Conservation (phyloP, 2,113 vertebrate genomes). For the Campylomormyrus numenius region DNA sequence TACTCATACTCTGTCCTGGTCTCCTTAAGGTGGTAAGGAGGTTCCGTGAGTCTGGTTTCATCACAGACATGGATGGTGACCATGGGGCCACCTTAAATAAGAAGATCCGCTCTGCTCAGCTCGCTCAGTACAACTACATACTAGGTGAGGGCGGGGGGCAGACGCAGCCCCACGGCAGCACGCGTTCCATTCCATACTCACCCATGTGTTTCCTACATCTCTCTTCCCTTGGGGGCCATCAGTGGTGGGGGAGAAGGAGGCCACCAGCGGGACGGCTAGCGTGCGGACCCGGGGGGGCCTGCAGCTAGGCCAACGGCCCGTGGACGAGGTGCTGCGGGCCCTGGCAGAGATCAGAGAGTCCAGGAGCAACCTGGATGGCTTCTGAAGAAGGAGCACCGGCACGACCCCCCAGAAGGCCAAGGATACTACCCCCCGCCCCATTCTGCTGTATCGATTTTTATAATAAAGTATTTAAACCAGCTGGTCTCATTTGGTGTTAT, state of each 20-base stretch:
- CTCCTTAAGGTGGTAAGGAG: slow-evolving; percentile 59
- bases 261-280: slow-evolving; percentile 58
- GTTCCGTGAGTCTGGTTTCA: slow-evolving; percentile 64
- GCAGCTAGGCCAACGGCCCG: slow-evolving; percentile 57
- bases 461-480: not conserved
- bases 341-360: slow-evolving; percentile 58
- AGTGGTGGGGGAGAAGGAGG: slow-evolving; percentile 76
- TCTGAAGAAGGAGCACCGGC: slow-evolving; percentile 43
- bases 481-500: not conserved
- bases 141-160: slow-evolving; percentile 64
- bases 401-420: not conserved
- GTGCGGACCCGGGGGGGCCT: slow-evolving; percentile 63
- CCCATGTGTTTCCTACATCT: not conserved
- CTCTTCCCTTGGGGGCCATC: not conserved
- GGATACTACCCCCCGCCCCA: not conserved
- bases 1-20: not conserved
- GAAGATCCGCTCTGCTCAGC: slow-evolving; percentile 77
- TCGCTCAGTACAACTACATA: slow-evolving; percentile 84
- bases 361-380: slow-evolving; percentile 63
- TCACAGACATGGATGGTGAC: slow-evolving; percentile 61
- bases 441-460: not conserved
- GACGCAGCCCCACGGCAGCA: slow-evolving; percentile 29
- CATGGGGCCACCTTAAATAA: slow-evolving; percentile 68
- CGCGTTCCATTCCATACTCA: not conserved
- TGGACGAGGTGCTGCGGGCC: slow-evolving; percentile 55